Base-by-base conservation (phyloP, 2,113 vertebrate species). In the Typhlomys cinereus region DNA sequence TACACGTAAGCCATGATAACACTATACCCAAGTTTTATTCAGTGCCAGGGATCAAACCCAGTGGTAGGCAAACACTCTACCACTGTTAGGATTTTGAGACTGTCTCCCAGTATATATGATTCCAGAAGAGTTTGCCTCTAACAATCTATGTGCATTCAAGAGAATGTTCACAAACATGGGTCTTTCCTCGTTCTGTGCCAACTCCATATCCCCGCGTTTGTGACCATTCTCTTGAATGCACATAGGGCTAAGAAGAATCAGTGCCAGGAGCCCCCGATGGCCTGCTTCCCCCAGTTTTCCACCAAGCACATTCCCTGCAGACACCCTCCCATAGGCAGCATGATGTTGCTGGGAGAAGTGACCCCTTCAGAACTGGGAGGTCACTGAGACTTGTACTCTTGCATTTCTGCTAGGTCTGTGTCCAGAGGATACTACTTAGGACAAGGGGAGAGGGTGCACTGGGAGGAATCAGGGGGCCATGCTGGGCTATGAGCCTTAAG, bases 181-280 rank as follows among this genome's bases (percentile, higher is more conserved):
- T 21, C 64, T 79, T 31, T 91, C 67, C 9, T 52, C 12, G n/a
- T 52, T 41, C 62, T 88, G 46, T 61, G 57, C 25, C 44, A 0
- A 46, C 1, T 20, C 20, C 48, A 48, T 2, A 13, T 31, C 57
- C 8, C 1, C 5, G n/a, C n/a, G n/a, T n/a, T n/a, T n/a, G n/a
- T n/a, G n/a, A n/a, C n/a, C n/a, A n/a, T n/a, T n/a, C n/a, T n/a
- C n/a, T n/a, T n/a, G n/a, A n/a, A n/a, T n/a, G n/a, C n/a, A n/a
- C n/a, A n/a, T n/a, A 44, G 10, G 41, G 8, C 48, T 48, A 36
- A 70, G 52, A 21, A 52, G 83, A 74, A 66, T 27, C 78, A 61
- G 41, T 4, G 14, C 36, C 64, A 34, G 31, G 20, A 79, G 12
- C 11, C 36, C 31, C 34, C 5, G 61, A 36, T 7, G 5, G 20